phyloP scores from a whole-genome alignment of 1,140 invertebrate genomes.

The Ericerus pela region DNA sequence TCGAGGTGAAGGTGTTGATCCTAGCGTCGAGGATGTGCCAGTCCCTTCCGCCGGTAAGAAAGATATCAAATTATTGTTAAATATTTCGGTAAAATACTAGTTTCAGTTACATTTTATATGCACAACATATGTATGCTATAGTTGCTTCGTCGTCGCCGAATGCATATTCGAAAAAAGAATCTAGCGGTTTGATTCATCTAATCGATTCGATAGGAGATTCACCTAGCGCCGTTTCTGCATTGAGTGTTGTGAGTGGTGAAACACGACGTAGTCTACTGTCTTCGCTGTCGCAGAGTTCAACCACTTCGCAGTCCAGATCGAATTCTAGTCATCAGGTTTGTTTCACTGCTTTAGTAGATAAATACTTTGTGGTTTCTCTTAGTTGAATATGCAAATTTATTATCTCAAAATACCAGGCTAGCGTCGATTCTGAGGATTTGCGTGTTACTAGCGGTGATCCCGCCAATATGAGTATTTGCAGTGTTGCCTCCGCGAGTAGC shows the following conservation, averaged over 20 bases:
- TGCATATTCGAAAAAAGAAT: not conserved
- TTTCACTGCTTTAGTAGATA: no score
- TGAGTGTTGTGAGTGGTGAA: not conserved
- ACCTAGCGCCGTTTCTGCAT: not conserved
- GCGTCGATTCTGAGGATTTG: not conserved
- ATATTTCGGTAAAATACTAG: not conserved
- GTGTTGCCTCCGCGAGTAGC: conserved; percentile 37
- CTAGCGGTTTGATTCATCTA: not conserved
- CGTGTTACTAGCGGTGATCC: not conserved
- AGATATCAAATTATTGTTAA: not conserved
- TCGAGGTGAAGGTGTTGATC: conserved; percentile 32
- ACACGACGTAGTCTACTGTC: not conserved
- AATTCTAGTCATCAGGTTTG: not conserved
- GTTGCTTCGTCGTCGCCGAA: not conserved
- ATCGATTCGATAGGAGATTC: not conserved
- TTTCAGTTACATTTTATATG: not conserved
- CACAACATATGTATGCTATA: not conserved
- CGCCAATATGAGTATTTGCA: conserved; percentile 32
- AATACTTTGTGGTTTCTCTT: no score
- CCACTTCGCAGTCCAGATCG: not conserved
- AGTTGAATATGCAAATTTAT: no score
- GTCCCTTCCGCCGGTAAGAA: no score
- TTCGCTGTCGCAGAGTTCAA: not conserved
- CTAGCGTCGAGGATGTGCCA: not conserved
- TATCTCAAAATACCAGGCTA: no score